A percentile compares a stretch with the other conserved stretches of the same genome.
Conservation (phyloP, 1,140 invertebrate species). For the Trichonephila clavipes region DNA sequence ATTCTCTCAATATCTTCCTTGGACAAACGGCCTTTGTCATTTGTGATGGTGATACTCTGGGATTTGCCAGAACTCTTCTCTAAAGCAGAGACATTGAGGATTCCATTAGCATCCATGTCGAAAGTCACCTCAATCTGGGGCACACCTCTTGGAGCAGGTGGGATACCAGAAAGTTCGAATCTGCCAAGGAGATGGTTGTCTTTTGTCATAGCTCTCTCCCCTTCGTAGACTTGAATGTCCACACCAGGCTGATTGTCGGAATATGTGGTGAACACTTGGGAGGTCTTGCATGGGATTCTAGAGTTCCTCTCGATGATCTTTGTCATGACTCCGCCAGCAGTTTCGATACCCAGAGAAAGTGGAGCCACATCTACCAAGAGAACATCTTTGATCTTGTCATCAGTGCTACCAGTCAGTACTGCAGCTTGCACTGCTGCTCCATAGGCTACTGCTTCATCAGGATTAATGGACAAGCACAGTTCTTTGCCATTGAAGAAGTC, state of each 20-base stretch:
- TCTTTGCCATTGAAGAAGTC: conserved; percentile 82
- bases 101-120: conserved; percentile 99
- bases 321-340: too few relatives aligned
- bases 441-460: conserved; percentile 86
- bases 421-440: conserved; percentile 84
- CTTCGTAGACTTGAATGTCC: conserved; percentile 90
- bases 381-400: conserved; percentile 79
- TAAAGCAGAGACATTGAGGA: conserved; percentile 97
- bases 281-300: too few relatives aligned
- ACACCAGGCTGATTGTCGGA: conserved; percentile 89
- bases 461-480: conserved; percentile 80
- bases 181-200: conserved; percentile 79
- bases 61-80: conserved; percentile 82
- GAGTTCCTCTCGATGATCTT: too few relatives aligned
- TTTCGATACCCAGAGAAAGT: too few relatives aligned
- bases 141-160: conserved; percentile 95
- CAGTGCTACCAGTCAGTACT: conserved; percentile 80
- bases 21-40: too few relatives aligned
- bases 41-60: too few relatives aligned
- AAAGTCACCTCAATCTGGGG: conserved; percentile 99
- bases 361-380: too few relatives aligned
- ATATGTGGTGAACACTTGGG: conserved; percentile 84
- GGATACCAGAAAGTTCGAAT: conserved; percentile 85
- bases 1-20: conserved; percentile 78
- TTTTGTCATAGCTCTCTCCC: conserved; percentile 81